phyloP scores from a whole-genome alignment of 2,113 vertebrate species.

The Crocuta crocuta region DNA sequence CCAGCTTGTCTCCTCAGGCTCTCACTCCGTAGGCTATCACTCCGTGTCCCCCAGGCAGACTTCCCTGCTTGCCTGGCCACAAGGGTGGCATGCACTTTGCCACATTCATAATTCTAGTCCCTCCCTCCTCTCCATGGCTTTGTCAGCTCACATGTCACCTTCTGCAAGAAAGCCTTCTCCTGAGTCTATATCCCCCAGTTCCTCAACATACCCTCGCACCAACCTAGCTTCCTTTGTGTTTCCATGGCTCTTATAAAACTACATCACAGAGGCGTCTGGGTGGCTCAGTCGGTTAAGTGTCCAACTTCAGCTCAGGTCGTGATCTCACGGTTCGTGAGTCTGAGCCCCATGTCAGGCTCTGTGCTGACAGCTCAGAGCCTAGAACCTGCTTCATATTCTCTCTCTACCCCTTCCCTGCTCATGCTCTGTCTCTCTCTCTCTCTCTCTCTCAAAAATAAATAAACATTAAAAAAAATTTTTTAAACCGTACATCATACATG shows the following conservation, averaged over 20 bases:
- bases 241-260: background rate
- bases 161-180: background rate
- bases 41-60: background rate
- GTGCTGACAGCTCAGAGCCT: too few relatives aligned
- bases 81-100: background rate
- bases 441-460: too few relatives aligned
- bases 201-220: background rate
- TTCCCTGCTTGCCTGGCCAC: background rate
- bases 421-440: too few relatives aligned
- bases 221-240: background rate
- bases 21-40: background rate
- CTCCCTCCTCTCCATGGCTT: background rate
- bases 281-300: too few relatives aligned
- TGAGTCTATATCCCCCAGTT: background rate
- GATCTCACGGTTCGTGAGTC: too few relatives aligned
- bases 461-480: too few relatives aligned
- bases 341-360: too few relatives aligned
- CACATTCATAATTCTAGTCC: background rate
- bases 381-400: too few relatives aligned
- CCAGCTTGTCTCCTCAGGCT: background rate
- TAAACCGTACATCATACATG: background rate
- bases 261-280: background rate
- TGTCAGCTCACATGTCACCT: background rate
- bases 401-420: too few relatives aligned
- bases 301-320: too few relatives aligned